These are phyloP conservation scores for Sander lucioperca DNA, from an alignment of 2,113 vertebrate genomes.

Conservation along the genomic window DNA sequence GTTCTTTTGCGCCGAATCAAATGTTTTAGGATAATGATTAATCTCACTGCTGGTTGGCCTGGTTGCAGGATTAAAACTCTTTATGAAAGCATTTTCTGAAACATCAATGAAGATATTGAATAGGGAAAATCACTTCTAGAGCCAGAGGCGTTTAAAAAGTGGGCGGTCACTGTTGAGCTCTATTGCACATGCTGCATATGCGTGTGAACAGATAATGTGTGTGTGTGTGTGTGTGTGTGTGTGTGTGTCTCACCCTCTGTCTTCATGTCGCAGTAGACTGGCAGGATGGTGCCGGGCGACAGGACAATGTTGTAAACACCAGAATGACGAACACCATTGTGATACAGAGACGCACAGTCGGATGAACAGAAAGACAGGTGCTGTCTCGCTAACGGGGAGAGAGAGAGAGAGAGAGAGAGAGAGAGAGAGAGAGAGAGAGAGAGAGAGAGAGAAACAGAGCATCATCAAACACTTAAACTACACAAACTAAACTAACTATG, in stretches of 20 bases:
- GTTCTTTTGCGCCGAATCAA: too few relatives aligned
- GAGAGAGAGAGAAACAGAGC: not conserved
- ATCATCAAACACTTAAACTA: not conserved
- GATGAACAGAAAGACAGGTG: constrained; percentile 81
- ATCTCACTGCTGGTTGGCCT: too few relatives aligned
- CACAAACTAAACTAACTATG: too few relatives aligned
- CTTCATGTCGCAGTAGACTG: constrained; percentile 90
- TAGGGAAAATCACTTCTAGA: too few relatives aligned
- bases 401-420: not conserved
- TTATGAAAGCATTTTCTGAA: too few relatives aligned
- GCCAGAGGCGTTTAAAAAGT: too few relatives aligned
- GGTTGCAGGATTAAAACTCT: too few relatives aligned
- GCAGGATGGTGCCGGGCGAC: constrained; percentile 65
- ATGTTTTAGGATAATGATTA: too few relatives aligned
- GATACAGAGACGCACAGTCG: constrained; percentile 79
- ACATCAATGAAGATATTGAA: too few relatives aligned
- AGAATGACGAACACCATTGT: constrained; percentile 82
- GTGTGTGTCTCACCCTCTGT: constrained; percentile 81
- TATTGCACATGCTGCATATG: too few relatives aligned
- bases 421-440: not conserved
- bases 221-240: not conserved
- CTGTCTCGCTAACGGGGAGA: constrained; percentile 41
- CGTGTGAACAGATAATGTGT: too few relatives aligned
- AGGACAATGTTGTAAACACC: constrained; percentile 86
- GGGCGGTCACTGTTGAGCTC: too few relatives aligned